Percentiles rank a stretch among this genome's conserved stretches.
These are phyloP conservation scores for Melanitta fusca DNA, from an alignment of 2,797 vertebrate species.

Conservation along the genomic window DNA sequence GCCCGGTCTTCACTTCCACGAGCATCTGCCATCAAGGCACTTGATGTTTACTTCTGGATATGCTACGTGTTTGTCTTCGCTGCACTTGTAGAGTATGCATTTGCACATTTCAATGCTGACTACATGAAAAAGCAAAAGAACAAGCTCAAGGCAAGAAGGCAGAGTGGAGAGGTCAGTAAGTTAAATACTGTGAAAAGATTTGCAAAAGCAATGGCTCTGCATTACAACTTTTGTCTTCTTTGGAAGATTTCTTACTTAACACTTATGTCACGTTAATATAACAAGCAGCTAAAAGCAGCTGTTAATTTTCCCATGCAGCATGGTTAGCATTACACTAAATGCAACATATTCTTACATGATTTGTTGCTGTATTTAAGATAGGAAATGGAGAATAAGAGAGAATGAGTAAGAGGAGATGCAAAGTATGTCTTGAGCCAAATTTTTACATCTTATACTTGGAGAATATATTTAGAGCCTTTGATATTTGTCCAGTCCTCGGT, in stretches of 20 bases:
- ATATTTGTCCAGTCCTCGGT: neutral
- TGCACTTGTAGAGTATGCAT: constrained; percentile 95
- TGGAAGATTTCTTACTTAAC: neutral
- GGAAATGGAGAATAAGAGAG: neutral
- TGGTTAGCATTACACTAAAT: neutral
- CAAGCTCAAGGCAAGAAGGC: constrained; percentile 89
- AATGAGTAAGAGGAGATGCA: neutral
- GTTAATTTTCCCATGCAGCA: neutral
- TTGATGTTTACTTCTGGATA: constrained; percentile 99
- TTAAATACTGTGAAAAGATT: neutral
- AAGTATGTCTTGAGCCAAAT: neutral
- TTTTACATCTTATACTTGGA: neutral
- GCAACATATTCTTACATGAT: neutral
- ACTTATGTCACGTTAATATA: neutral
- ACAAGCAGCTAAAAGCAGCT: neutral
- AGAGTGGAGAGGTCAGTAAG: constrained; percentile 86
- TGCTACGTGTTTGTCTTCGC: constrained; percentile 98
- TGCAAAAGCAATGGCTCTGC: neutral
- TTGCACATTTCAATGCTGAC: constrained; percentile 98
- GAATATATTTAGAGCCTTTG: neutral
- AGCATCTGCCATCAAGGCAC: constrained; percentile 95
- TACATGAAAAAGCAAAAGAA: constrained; percentile 95
- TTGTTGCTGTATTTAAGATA: neutral
- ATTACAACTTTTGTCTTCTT: neutral
- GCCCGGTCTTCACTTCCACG: constrained; percentile 94